phyloP scores from a whole-genome alignment of 1,140 invertebrate species.

The Trigoniulus corallinus region DNA sequence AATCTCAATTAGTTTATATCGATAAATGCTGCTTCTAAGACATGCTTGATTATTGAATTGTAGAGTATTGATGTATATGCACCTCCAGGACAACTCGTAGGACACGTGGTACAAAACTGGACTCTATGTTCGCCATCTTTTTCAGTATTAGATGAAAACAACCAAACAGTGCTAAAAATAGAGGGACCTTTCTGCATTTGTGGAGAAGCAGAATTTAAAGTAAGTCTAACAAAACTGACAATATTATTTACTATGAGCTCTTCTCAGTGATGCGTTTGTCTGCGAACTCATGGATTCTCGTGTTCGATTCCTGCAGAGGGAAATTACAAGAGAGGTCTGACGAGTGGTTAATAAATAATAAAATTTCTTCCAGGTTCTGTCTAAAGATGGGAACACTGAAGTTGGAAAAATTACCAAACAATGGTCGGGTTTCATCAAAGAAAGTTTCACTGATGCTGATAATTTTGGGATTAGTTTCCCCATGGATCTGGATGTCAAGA shows the following conservation, averaged over 20 bases:
- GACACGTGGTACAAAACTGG: constrained; percentile 70
- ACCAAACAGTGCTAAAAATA: constrained; percentile 57
- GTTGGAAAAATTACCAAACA: constrained; percentile 30
- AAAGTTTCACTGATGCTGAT: constrained; percentile 29
- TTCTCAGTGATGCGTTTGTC: not conserved
- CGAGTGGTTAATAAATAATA: not conserved
- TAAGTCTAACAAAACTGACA: constrained; percentile 16
- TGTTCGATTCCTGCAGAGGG: too few relatives aligned
- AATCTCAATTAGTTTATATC: not conserved
- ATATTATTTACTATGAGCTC: not conserved
- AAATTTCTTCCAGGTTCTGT: not conserved
- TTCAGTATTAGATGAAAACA: constrained; percentile 54
- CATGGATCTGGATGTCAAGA: constrained; percentile 28
- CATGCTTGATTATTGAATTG: constrained; percentile 9
- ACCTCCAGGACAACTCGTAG: constrained; percentile 51
- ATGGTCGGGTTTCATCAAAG: constrained; percentile 27
- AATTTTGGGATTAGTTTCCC: constrained; percentile 30
- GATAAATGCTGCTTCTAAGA: not conserved
- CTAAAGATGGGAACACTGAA: not conserved
- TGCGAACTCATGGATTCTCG: not conserved
- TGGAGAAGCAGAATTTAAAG: constrained; percentile 55
- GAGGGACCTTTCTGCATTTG: constrained; percentile 71
- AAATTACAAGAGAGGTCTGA: too few relatives aligned
- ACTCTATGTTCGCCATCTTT: constrained; percentile 53
- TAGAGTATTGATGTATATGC: constrained; percentile 49